Conservation (phyloP, 2,888 invertebrate species). For the Anthrax anthrax region DNA sequence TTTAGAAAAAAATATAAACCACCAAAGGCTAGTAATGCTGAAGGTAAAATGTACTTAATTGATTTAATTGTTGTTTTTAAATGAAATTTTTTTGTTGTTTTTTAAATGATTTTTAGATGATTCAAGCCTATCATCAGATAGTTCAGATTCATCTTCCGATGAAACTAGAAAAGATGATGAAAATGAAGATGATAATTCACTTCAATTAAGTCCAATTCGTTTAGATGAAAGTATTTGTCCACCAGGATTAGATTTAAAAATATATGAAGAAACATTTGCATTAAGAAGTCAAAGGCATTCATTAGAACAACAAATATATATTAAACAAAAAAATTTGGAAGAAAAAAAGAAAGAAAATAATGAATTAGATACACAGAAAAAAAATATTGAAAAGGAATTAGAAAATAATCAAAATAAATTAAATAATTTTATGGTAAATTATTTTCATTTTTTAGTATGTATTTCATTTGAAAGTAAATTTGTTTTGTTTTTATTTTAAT, state of each 20-base stretch:
- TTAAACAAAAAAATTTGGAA: conserved; percentile 43
- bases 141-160: conserved; percentile 27
- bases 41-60: conserved; percentile 26
- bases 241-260: conserved; percentile 48
- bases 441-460: too few species aligned
- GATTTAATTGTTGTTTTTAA: neutral
- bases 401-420: conserved; percentile 44
- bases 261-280: conserved; percentile 53
- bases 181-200: conserved; percentile 45
- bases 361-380: conserved; percentile 41
- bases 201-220: conserved; percentile 48
- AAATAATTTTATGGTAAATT: conserved; percentile 47
- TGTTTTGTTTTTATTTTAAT: neutral
- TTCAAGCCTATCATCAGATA: neutral
- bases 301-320: conserved; percentile 45
- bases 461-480: neutral
- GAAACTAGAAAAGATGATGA: conserved; percentile 45
- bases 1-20: conserved; percentile 71
- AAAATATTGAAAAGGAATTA: conserved; percentile 40
- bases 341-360: conserved; percentile 44
- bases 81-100: neutral
- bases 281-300: conserved; percentile 43
- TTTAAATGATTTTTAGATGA: neutral
- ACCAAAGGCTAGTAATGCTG: conserved; percentile 42
- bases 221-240: conserved; percentile 61